These are phyloP conservation scores for Scartelaos histophorus DNA, from an alignment of 2,113 vertebrate species.

Conservation along the genomic window DNA sequence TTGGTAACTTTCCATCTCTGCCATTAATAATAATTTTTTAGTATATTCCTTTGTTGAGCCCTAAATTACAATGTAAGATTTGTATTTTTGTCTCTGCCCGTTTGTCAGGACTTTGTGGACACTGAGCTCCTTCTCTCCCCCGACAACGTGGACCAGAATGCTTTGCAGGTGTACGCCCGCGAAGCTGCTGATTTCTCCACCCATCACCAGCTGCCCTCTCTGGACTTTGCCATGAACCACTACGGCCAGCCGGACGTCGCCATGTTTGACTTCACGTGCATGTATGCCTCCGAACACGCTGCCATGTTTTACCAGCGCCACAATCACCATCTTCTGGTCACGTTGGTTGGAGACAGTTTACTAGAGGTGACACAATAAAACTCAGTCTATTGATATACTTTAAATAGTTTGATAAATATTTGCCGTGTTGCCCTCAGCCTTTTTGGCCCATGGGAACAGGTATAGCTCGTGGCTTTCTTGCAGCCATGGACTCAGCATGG, in stretches of 20 bases:
- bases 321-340: conserved; percentile 85
- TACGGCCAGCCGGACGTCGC: conserved; percentile 95
- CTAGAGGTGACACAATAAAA: conserved; percentile 72
- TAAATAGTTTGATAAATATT: neutral
- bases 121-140: conserved; percentile 88
- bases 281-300: conserved; percentile 94
- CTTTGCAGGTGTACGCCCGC: conserved; percentile 86
- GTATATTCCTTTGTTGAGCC: too few species aligned
- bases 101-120: conserved; percentile 85
- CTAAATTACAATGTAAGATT: too few species aligned
- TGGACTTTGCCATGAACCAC: conserved; percentile 97
- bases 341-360: conserved; percentile 94
- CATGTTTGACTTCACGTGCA: conserved; percentile 98
- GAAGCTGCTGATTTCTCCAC: conserved; percentile 94
- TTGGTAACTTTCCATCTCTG: too few species aligned
- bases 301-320: conserved; percentile 86
- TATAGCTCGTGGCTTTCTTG: conserved; percentile 93
- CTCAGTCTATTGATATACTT: neutral
- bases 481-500: conserved; percentile 94
- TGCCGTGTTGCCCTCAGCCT: conserved; percentile 74
- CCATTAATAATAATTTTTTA: too few species aligned
- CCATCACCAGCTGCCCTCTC: conserved; percentile 85
- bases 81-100: neutral
- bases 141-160: conserved; percentile 91
- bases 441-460: conserved; percentile 99